Base-by-base conservation (phyloP, 2,888 invertebrate genomes). In the Ectobius pallidus region DNA sequence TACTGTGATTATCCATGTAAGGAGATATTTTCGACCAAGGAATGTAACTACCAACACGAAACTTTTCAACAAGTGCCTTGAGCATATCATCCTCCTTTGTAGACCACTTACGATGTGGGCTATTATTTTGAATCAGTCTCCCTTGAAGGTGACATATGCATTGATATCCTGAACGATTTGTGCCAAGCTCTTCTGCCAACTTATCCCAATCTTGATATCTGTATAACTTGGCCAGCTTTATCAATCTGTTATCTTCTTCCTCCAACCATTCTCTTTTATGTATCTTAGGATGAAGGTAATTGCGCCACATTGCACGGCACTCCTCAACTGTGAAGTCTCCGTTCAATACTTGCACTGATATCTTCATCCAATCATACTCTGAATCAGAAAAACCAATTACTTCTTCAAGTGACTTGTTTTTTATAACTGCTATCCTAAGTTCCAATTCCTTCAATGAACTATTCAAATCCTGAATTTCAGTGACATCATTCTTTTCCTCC, bases 1-100 rank as follows among this genome's bases (percentile, higher is more conserved):
- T 90, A 0, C 88, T 87, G 75, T 90, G 85, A 73, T 87, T 86
- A 11, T 87, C 86, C 82, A 93, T 89, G 67, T 87, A 86, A 27
- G 85, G 85, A 0, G 87, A 85, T 7, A 94, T 88, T 79, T 88
- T 88, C 2, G 87, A 86, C 94, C 95, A 95, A 0, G 92, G 91
- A 75, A 94, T 90, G 61, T 87, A 87, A 73, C 87, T 84, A 20
- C 91, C 92, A 71, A 89, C 84, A 75, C 85, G 87, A 75, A 88
- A 88, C 74, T 83, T 83, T n/a, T 89, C 86, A 0, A 95, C 87
- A 1, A 91, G 81, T 70, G 87, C 84, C 42, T 85, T 79, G 2
- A 96, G 83, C 63, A 86, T 85, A 67, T 86, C 84, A 77, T 94
- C 91, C 80, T 96, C 95, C 61, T 87, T 86, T 14, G 82, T 79